phyloP scores from a whole-genome alignment of 2,888 invertebrate genomes.

The Toxonevra muliebris region DNA sequence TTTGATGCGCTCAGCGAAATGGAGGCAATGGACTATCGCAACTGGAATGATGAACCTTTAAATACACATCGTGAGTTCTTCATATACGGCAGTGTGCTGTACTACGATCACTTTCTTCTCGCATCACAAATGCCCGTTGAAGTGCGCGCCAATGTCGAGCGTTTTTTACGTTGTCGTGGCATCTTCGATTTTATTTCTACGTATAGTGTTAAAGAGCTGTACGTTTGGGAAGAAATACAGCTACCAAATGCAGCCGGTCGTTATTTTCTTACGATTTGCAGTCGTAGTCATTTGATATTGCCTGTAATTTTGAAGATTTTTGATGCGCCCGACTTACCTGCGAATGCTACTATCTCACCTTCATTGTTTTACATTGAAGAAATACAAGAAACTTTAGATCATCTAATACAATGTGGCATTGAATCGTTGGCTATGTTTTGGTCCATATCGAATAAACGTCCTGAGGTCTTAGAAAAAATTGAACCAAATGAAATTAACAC shows the following conservation, averaged over 20 bases:
- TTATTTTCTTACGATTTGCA: constrained; percentile 79
- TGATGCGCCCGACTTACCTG: constrained; percentile 49
- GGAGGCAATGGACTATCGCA: constrained; percentile 90
- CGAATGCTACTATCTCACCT: constrained; percentile 47
- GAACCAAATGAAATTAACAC: constrained; percentile 36
- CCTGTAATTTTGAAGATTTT: constrained; percentile 72
- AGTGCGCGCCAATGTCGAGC: constrained; percentile 79
- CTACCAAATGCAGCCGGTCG: constrained; percentile 60
- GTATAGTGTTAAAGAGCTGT: constrained; percentile 75
- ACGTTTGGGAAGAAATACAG: constrained; percentile 79
- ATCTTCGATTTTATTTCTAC: constrained; percentile 74
- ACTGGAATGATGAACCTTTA: constrained; percentile 78
- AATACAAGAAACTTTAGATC: constrained; percentile 84
- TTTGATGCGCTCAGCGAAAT: constrained; percentile 89
- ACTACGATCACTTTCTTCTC: constrained; percentile 68
- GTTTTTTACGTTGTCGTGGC: constrained; percentile 79
- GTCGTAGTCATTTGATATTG: constrained; percentile 75
- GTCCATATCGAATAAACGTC: constrained; percentile 74
- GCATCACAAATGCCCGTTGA: constrained; percentile 80
- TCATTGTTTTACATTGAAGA: constrained; percentile 84
- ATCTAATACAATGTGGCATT: constrained; percentile 79
- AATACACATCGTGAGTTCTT: constrained; percentile 66
- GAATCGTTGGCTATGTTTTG: constrained; percentile 74
- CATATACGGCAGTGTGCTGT: constrained; percentile 68
- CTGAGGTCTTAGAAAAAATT: constrained; percentile 57